Evolutionary conservation across 2,113 vertebrate species (phyloP).

Genomic region (Cyanocitta stelleri): DNA sequence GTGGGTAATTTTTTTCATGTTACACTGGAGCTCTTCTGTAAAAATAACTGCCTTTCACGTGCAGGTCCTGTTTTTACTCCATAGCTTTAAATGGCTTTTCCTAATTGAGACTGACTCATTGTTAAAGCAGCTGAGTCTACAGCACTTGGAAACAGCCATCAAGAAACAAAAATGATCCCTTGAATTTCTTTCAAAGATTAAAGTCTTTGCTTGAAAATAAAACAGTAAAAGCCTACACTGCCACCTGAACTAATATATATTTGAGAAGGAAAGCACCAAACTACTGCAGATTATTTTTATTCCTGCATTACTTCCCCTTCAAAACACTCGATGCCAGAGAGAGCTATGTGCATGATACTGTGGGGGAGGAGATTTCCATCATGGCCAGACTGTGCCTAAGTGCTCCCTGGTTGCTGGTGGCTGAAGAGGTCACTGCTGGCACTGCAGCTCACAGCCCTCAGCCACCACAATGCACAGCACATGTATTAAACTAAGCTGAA

Average conservation of each 20-base stretch:
- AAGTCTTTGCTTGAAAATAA: background rate
- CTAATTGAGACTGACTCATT: background rate
- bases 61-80: background rate
- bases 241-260: background rate
- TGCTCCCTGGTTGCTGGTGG: background rate
- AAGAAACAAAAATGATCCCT: background rate
- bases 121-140: background rate
- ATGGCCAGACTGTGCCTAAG: background rate
- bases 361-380: background rate
- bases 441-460: background rate
- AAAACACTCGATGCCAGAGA: background rate
- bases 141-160: background rate
- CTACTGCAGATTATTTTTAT: background rate
- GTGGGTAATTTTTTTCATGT: background rate
- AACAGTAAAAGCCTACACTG: background rate
- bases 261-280: background rate
- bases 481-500: background rate
- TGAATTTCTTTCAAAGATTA: background rate
- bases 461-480: background rate
- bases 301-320: background rate
- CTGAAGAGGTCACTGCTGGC: background rate
- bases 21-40: background rate
- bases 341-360: background rate
- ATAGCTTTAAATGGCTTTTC: conserved; percentile 7
- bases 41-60: background rate